Evolutionary conservation across 92 coral and sea anemone genomes (phyloP), one percentile per base, ranked within the genome.

Genomic region (Zoanthus sociatus): DNA sequence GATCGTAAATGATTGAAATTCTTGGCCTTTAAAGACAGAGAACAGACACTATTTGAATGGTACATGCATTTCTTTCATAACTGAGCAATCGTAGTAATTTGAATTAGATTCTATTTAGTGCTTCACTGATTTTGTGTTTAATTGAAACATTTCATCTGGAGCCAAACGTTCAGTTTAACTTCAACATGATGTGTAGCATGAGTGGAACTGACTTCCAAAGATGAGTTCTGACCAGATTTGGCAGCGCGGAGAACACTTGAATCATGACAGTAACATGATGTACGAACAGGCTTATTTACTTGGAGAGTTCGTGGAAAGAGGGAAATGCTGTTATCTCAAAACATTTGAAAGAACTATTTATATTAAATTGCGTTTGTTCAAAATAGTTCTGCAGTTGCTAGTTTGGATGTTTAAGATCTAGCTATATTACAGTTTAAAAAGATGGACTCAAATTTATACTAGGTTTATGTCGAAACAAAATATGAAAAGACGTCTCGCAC

Each of bases 81-180:
- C 20, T 78, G 83, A 78, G 72, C 83, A 78, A 78, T 78, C 83
- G 56, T 47, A 45, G 54, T 18, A 6, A 2, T 46, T 45, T 33
- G 20, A 46, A 33, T 69, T 46, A 63, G 60, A 45, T 20, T 46
- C 44, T 61, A 78, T 78, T 78, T 64, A 81, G 42, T 50, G 85
- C 33, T 66, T 81, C 85, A 66, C 46, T 66, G 61, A 79, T 79
- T 79, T 47, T 76, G 4, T 11, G 58, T 18, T 46, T 67, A 67
- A 67, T 60, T 64, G 56, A 63, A 47, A 64, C 84, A 42, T 44
- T 47, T 17, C 15, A 58, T 2, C 1, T 17, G 3, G 17, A 21
- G 69, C 69, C 21, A n/a, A n/a, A 16, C 69, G 69, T 63, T 61
- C 18, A 61, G 1, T 61, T 63, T 63, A 16, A 15, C 69, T 63